These are phyloP conservation scores for Brachyalestes nurse DNA, from an alignment of 2,797 vertebrate species.

Conservation along the genomic window DNA sequence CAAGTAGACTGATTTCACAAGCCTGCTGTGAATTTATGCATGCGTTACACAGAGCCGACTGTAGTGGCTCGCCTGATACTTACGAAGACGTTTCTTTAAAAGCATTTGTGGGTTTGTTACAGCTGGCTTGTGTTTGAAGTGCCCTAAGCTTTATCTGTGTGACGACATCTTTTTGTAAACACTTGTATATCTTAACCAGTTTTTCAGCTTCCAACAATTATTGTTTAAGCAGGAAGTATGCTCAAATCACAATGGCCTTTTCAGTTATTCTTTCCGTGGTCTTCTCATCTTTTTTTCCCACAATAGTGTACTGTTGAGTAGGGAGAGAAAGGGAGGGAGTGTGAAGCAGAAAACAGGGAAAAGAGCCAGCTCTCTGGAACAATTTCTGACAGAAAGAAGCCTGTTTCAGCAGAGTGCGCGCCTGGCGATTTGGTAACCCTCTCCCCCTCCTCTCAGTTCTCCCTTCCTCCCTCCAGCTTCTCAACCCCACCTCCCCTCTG, in stretches of 20 bases:
- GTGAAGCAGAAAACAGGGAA: constrained; percentile 66
- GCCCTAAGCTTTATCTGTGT: constrained; percentile 49
- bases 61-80: constrained; percentile 63
- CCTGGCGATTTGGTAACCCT: constrained; percentile 87
- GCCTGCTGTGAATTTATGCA: constrained; percentile 70
- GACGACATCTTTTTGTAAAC: constrained; percentile 66
- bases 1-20: constrained; percentile 73
- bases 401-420: constrained; percentile 84
- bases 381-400: constrained; percentile 81
- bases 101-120: constrained; percentile 25
- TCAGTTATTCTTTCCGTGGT: constrained; percentile 68
- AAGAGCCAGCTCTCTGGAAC: constrained; percentile 81
- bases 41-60: constrained; percentile 40
- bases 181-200: constrained; percentile 69
- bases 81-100: constrained; percentile 52
- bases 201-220: constrained; percentile 80
- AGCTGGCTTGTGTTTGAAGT: constrained; percentile 27
- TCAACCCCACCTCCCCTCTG: constrained; percentile 69
- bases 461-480: constrained; percentile 71
- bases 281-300: constrained; percentile 66
- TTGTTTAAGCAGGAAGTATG: constrained; percentile 80
- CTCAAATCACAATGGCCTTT: constrained; percentile 79
- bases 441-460: constrained; percentile 37
- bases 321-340: constrained; percentile 63
- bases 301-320: constrained; percentile 78